Conservation (phyloP, 2,888 invertebrate species). For the Acanthoscelides obtectus region DNA sequence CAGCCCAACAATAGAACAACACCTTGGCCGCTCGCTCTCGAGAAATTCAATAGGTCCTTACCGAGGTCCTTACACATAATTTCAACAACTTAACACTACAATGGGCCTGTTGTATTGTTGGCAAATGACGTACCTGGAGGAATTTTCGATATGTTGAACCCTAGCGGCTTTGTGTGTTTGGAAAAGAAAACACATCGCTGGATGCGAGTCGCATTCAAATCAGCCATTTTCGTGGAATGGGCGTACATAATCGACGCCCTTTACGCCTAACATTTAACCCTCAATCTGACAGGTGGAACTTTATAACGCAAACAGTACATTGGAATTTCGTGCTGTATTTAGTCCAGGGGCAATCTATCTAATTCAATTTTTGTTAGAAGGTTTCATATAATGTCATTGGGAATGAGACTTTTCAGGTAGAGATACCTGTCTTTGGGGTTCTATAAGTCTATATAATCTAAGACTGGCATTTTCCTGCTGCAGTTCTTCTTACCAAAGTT, state of each 20-base stretch:
- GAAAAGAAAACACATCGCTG: background rate
- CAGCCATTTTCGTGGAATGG: background rate
- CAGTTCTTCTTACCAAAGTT: too few species aligned
- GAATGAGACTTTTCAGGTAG: too few species aligned
- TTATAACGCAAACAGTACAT: too few species aligned
- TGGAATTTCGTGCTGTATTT: too few species aligned
- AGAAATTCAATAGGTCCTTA: constrained; percentile 31
- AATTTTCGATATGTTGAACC: background rate
- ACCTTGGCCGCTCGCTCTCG: constrained; percentile 22
- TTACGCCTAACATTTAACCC: background rate
- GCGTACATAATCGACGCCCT: background rate
- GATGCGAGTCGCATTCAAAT: background rate
- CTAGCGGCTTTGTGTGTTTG: background rate
- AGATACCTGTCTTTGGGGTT: too few species aligned
- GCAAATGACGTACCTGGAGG: constrained; percentile 26
- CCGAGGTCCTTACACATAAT: constrained; percentile 26
- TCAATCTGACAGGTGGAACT: background rate
- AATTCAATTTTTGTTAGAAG: too few species aligned
- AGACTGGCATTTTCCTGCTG: too few species aligned
- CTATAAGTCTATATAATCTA: too few species aligned
- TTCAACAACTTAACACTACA: constrained; percentile 32
- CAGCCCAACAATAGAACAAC: constrained; percentile 13
- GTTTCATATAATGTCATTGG: too few species aligned
- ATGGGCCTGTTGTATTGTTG: constrained; percentile 26
- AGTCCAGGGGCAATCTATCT: too few species aligned